Base-by-base conservation (phyloP, 2,888 invertebrate genomes). In the Crocallis elinguaria region DNA sequence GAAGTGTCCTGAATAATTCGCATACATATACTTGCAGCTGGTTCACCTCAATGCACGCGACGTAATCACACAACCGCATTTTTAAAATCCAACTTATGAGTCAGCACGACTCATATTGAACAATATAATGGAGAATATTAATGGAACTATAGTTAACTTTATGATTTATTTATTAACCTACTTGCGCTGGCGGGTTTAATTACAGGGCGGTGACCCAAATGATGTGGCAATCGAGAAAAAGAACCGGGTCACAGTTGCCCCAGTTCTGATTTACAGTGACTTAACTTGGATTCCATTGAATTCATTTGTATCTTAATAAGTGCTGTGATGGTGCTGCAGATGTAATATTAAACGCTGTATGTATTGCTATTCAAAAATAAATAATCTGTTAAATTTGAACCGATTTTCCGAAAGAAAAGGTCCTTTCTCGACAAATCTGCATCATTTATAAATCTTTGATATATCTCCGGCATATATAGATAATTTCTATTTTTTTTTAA, bases 151-250 rank as follows among this genome's bases (percentile, higher is more conserved):
- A 44, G 42, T 50, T 51, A 36, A 30, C 29, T 39, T 46, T 29
- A 36, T 30, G 45, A 39, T 45, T 21, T 36, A 52, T 45, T 32
- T 13, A 30, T 25, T 14, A 45, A 30, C 29, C 35, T 36, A 27
- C 39, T 21, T 19, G 23, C 4, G 38, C 35, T 51, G 38, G 17
- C 32, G 43, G 42, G 23, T 39, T 45, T 52, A 52, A 41, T 52
- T 46, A 36, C 41, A 52, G 41, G 52, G 39, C 45, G 33, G 29
- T 52, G 41, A 52, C 51, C 45, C 36, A 46, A 52, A 52, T 52
- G 45, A 52, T 46, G 52, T 16, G 27, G 41, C 36, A 46, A 46
- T 46, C 52, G 30, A 45, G 29, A 38, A 51, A 30, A 50, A 51
- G 29, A 46, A 46, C 45, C 41, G 41, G 11, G 45, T 29, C 33